These are phyloP conservation scores for Botia kubotai DNA, from an alignment of 2,797 vertebrate species.

Conservation along the genomic window DNA sequence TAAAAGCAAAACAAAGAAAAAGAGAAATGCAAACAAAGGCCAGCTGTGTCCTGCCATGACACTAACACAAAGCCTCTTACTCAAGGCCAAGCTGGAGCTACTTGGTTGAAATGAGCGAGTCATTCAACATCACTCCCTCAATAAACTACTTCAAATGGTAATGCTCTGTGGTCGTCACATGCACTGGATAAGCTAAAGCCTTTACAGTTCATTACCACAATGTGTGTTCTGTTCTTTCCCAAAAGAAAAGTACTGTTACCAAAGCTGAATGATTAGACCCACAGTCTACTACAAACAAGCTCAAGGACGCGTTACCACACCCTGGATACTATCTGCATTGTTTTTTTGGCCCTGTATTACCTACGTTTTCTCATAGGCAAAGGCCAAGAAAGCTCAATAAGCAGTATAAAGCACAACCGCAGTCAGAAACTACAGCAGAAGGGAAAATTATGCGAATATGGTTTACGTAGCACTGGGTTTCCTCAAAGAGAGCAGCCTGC, in stretches of 20 bases:
- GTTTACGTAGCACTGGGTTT: not conserved
- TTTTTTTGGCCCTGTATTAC: not conserved
- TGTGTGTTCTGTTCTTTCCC: conserved; percentile 76
- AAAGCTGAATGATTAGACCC: not conserved
- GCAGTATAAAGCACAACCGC: not conserved
- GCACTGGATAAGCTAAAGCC: conserved; percentile 74
- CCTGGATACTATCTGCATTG: not conserved
- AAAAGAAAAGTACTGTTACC: conserved; percentile 76
- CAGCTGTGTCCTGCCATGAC: conserved; percentile 50
- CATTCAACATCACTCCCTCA: conserved; percentile 44
- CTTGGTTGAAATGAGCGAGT: conserved; percentile 35
- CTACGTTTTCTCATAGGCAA: not conserved
- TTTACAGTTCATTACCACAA: conserved; percentile 75
- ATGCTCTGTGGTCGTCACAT: conserved; percentile 77
- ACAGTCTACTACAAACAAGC: conserved; percentile 25
- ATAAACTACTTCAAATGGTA: conserved; percentile 54
- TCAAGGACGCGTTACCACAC: conserved; percentile 24
- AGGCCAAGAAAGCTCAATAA: not conserved
- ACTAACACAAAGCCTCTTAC: conserved; percentile 33
- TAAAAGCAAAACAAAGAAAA: conserved; percentile 10
- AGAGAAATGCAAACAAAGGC: conserved; percentile 48
- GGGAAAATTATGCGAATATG: not conserved
- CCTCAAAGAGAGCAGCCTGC: not conserved
- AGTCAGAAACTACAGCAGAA: not conserved
- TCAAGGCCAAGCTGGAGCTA: conserved; percentile 44